Evolutionary conservation across 53 echinoderm and acorn worm genomes (phyloP), one percentile per base, ranked within the genome.

Genomic region (Henricia sp.): DNA sequence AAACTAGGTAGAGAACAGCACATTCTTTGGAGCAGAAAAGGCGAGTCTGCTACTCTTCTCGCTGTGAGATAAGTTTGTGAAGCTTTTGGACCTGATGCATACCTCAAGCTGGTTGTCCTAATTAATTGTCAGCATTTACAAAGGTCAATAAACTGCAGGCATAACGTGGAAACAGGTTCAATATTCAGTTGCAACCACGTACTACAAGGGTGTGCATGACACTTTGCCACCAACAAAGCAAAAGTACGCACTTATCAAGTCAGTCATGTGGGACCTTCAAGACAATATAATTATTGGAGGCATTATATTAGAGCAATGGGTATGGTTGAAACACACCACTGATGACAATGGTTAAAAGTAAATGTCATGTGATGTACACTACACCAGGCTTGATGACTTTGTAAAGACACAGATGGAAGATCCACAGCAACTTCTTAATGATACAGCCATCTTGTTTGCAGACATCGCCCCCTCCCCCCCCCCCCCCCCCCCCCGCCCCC

Each of bases 261-360:
- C 62, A 6, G 65, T 76, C 44, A 17, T 77, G 62, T 86, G 85
- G 85, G 90, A 90, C 59, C 21, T 85, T 6, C 67, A 85, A 35
- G 90, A 85, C 2, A 50, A 85, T 34, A 29, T 85, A 19, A 68
- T 90, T 20, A 2, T 90, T 32, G 90, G 68, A 24, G 91, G 91
- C 58, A 82, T 82, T n/a, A n/a, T n/a, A n/a, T n/a, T 33, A 43
- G 91, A 58, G 86, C 86, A 51, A 91, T 91, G 87, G 91, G 87
- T 37, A 42, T 87, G 66, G 82, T 32, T 70, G n/a, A n/a, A 53
- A 52, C 87, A 77, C 38, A 54, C 86, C 86, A 11, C 74, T 86
- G 16, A 86, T 86, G 86, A 25, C 82, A 24, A 91, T 86, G 91
- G 33, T 90, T 50, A 82, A 90, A 13, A 64, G 73, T 60, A 5